Percentiles rank a stretch among this genome's conserved stretches.
These are phyloP conservation scores for Scaptomyza polygonia DNA, from an alignment of 2,888 invertebrate species.

Conservation along the genomic window DNA sequence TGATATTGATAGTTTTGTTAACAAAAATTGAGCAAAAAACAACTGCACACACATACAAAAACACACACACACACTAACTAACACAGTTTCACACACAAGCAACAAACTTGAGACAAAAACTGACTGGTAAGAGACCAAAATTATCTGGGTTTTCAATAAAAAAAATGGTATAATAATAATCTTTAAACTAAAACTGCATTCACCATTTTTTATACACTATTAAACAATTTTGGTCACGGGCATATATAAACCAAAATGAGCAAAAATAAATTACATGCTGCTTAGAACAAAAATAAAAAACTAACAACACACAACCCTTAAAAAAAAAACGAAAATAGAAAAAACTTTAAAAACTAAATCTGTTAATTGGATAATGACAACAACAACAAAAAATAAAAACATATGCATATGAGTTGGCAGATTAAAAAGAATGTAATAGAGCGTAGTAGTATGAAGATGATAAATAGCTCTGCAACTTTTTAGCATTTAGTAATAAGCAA, in stretches of 20 bases:
- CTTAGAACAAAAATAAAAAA: conserved; percentile 56
- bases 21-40: conserved; percentile 51
- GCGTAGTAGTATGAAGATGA: conserved; percentile 35
- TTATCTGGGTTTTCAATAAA: conserved; percentile 84
- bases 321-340: conserved; percentile 30
- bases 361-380: conserved; percentile 60
- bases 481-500: conserved; percentile 70
- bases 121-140: conserved; percentile 84
- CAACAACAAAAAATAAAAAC: conserved; percentile 25
- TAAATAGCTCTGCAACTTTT: conserved; percentile 71
- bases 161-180: conserved; percentile 46
- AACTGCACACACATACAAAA: conserved; percentile 46
- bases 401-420: conserved; percentile 57
- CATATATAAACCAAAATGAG: conserved; percentile 61
- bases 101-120: conserved; percentile 79
- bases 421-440: conserved; percentile 38
- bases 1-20: conserved; percentile 77
- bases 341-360: conserved; percentile 65
- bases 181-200: conserved; percentile 51
- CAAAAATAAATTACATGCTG: conserved; percentile 16
- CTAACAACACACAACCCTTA: conserved; percentile 38
- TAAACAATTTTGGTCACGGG: conserved; percentile 73
- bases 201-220: conserved; percentile 75
- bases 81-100: conserved; percentile 26
- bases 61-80: conserved; percentile 38